Conservation (phyloP, 1,140 invertebrate species). For the Bombus waltoni region DNA sequence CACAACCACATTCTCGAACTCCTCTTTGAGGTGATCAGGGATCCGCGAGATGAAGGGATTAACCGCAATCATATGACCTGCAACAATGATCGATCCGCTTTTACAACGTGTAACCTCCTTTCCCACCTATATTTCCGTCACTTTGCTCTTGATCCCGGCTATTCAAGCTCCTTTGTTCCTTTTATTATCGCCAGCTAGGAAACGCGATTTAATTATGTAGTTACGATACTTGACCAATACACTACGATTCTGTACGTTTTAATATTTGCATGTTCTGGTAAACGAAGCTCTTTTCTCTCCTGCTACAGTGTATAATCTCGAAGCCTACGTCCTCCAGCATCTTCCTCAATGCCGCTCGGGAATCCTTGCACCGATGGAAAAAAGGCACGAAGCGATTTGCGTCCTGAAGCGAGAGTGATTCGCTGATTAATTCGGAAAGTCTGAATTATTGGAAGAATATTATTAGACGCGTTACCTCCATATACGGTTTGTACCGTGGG, state of each 20-base stretch:
- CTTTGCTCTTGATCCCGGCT: background rate
- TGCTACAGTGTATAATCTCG: slow-evolving; percentile 85
- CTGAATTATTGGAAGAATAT: background rate
- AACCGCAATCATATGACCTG: slow-evolving; percentile 88
- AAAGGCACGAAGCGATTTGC: slow-evolving; percentile 74
- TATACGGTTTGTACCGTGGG: slow-evolving; percentile 86
- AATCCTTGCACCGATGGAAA: slow-evolving; percentile 81
- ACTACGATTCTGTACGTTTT: slow-evolving; percentile 81
- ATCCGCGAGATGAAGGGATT: slow-evolving; percentile 89
- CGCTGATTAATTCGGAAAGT: background rate
- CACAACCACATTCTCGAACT: slow-evolving; percentile 83
- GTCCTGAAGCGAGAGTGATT: slow-evolving; percentile 67
- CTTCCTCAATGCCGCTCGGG: slow-evolving; percentile 85
- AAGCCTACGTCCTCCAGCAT: slow-evolving; percentile 87
- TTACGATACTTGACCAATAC: too few relatives aligned
- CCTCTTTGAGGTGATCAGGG: slow-evolving; percentile 84
- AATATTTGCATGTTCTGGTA: slow-evolving; percentile 85
- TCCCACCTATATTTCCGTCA: background rate
- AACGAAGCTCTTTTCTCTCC: slow-evolving; percentile 85
- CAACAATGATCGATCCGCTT: slow-evolving; percentile 57
- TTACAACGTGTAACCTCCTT: background rate
- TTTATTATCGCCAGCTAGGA: background rate
- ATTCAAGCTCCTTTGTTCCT: background rate
- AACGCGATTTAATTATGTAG: background rate
- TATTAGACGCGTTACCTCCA: slow-evolving; percentile 81